Base-by-base conservation (phyloP, 2,113 vertebrate species). In the Cnemophilus loriae region DNA sequence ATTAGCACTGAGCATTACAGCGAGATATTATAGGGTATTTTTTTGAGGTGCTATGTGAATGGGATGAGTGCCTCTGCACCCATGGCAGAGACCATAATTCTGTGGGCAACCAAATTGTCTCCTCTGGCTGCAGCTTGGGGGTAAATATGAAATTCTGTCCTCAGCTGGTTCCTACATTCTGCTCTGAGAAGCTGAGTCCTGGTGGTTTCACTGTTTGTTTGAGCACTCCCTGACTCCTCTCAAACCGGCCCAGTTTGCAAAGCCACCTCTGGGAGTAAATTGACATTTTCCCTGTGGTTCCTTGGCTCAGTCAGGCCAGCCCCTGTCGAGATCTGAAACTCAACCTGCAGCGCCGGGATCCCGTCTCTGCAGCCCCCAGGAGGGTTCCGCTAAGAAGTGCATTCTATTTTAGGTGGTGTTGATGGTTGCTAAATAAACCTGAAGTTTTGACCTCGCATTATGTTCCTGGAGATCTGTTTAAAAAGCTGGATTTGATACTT, bases 1-100 rank as follows among this genome's bases (percentile, higher is more conserved):
- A 89, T 75, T 28, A 67, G 4, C 60, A 44, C 8, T 0, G 2
- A 49, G 12, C 35, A 10, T 35, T 60, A 15, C 11, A 84, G 30
- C 0, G 22, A 42, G 60, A 13, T 8, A 16, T 17, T 80, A 8
- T 6, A 22, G 4, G 37, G 0, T 15, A 3, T 46, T 17, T 69
- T 60, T 81, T 35, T 32, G 57, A 47, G 46, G 13, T 50, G 13
- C 22, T 64, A 13, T 39, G 39, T 44, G 41, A 52, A 3, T 53
- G 50, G 63, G 2, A 3, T 49, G 37, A 30, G 11, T 32, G 6
- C 10, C 30, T 26, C 55, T 70, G 28, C 39, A 64, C 23, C 20
- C 39, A 9, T 1, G 56, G 46, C 28, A 50, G 27, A 50, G 18
- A 10, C 7, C 20, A 4, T 7, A 20, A 17, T 24, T 30, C 23